A percentile compares a stretch with the other conserved stretches of the same genome.
phyloP scores from a whole-genome alignment of 2,888 invertebrate genomes.

The Drosophila engyochracea region DNA sequence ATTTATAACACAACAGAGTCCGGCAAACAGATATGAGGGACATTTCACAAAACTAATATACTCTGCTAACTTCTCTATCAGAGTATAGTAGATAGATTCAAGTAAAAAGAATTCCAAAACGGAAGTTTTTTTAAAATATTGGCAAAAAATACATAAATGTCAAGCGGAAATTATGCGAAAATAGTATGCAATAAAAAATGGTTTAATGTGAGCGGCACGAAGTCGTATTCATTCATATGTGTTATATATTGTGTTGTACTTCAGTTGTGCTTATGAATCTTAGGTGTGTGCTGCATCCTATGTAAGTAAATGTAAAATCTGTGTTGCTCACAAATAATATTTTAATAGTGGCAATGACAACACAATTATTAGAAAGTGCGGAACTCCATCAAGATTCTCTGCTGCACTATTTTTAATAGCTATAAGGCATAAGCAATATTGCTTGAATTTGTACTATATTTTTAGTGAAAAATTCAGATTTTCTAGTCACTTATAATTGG shows the following conservation, averaged over 20 bases:
- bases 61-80: background rate
- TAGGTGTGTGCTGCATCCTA: background rate
- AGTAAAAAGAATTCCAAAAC: slow-evolving; percentile 23
- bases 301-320: slow-evolving; percentile 36
- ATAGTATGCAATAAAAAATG: slow-evolving; percentile 72
- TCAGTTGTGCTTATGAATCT: background rate
- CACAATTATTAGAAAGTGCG: background rate
- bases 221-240: slow-evolving; percentile 34
- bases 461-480: background rate
- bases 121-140: slow-evolving; percentile 42
- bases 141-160: slow-evolving; percentile 46
- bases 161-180: slow-evolving; percentile 74
- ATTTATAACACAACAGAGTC: background rate
- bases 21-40: too few relatives aligned
- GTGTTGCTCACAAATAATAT: slow-evolving; percentile 19
- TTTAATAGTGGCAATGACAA: slow-evolving; percentile 2
- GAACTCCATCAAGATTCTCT: background rate
- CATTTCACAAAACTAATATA: background rate
- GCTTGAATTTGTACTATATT: background rate
- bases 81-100: slow-evolving; percentile 13
- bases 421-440: background rate
- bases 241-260: slow-evolving; percentile 28
- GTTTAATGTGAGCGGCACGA: slow-evolving; percentile 38
- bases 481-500: background rate
- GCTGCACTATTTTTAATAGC: background rate